Evolutionary conservation across 2,113 vertebrate genomes (phyloP).

Genomic region (Cyanoramphus novaezelandiae): DNA sequence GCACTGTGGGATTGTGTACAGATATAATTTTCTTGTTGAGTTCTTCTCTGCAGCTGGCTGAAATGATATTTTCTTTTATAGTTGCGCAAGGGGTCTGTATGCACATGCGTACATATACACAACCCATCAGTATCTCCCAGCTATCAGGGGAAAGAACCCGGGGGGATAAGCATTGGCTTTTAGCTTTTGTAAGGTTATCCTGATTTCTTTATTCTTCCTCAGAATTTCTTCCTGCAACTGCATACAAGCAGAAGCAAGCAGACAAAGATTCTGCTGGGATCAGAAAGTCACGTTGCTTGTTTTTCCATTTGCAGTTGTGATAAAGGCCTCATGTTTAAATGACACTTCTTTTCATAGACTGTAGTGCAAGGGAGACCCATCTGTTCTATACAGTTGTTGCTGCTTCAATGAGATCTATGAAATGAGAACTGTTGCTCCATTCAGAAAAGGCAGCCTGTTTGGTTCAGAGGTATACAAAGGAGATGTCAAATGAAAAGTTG

Average conservation of each 20-base stretch:
- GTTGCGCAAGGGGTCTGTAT: background rate
- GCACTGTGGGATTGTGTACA: background rate
- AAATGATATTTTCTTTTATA: background rate
- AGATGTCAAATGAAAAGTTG: slow-evolving; percentile 43
- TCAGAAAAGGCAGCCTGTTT: slow-evolving; percentile 27
- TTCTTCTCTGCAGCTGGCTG: background rate
- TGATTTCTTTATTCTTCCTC: background rate
- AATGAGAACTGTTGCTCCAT: slow-evolving; percentile 6
- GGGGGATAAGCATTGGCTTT: background rate
- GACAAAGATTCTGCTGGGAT: background rate
- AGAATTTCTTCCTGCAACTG: background rate
- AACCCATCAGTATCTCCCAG: background rate
- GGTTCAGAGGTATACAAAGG: slow-evolving; percentile 7
- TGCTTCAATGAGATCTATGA: slow-evolving; percentile 6
- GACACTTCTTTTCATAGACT: background rate
- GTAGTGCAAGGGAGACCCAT: background rate
- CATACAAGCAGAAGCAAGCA: background rate
- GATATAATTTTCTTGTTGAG: background rate
- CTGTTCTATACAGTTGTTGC: background rate
- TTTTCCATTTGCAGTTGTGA: slow-evolving; percentile 1
- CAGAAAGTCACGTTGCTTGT: background rate
- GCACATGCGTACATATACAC: rapidly evolving
- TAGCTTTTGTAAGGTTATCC: background rate
- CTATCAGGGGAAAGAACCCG: background rate
- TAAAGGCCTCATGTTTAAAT: slow-evolving; percentile 26